A percentile compares a stretch with the other conserved stretches of the same genome.
Evolutionary conservation across 2,888 invertebrate genomes (phyloP).

Genomic region (Rosalia funebris): DNA sequence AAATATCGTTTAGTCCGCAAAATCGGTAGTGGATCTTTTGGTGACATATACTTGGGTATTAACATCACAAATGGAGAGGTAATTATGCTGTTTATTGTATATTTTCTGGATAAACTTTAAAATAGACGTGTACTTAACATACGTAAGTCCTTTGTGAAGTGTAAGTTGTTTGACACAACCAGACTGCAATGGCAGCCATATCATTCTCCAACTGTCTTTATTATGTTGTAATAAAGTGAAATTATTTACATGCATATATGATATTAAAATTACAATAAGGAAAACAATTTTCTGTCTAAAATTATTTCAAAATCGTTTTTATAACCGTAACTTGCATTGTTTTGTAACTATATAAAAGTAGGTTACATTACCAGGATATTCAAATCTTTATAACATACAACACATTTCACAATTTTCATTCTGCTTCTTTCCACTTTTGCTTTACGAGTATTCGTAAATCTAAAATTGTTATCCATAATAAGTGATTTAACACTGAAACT

Average conservation of each 20-base stretch:
- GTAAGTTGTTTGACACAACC: slow-evolving; percentile 46
- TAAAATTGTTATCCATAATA: too few species aligned
- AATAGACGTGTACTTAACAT: not conserved
- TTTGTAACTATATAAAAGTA: slow-evolving; percentile 57
- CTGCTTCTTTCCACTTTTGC: too few species aligned
- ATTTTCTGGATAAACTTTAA: not conserved
- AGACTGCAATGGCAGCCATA: slow-evolving; percentile 53
- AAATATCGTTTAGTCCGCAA: slow-evolving; percentile 95
- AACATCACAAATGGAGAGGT: slow-evolving; percentile 91
- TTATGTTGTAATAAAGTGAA: slow-evolving; percentile 34
- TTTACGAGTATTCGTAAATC: not conserved
- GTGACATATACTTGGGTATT: slow-evolving; percentile 97
- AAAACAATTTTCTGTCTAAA: slow-evolving; percentile 41
- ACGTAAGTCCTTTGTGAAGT: slow-evolving; percentile 31
- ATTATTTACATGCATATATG: not conserved
- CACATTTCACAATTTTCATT: slow-evolving; percentile 54
- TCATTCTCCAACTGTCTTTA: slow-evolving; percentile 40
- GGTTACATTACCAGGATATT: slow-evolving; percentile 59
- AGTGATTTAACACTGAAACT: not conserved
- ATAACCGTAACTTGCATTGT: slow-evolving; percentile 42
- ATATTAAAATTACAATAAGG: slow-evolving; percentile 16
- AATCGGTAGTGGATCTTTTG: slow-evolving; percentile 99
- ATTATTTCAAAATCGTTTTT: slow-evolving; percentile 35
- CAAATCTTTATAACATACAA: slow-evolving; percentile 51
- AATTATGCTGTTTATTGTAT: slow-evolving; percentile 42